phyloP scores from a whole-genome alignment of 2,888 invertebrate genomes.

The Tuta absoluta region DNA sequence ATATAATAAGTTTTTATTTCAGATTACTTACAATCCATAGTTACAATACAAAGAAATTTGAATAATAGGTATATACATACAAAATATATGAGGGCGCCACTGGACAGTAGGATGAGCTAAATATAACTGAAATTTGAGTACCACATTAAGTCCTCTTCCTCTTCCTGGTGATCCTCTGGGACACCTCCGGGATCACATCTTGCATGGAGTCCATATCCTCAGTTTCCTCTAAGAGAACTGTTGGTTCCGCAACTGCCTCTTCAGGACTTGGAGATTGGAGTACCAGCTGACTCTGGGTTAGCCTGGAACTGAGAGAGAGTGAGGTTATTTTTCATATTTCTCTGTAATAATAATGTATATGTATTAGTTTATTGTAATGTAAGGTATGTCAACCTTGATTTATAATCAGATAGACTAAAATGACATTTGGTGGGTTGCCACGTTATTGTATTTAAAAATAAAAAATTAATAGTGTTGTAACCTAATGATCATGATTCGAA shows the following conservation, averaged over 20 bases:
- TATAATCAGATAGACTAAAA: no score
- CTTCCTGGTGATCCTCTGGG: slow-evolving; percentile 56
- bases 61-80: no score
- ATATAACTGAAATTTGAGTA: slow-evolving; percentile 35
- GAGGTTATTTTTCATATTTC: not conserved
- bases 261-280: slow-evolving; percentile 33
- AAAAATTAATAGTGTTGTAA: no score
- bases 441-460: no score
- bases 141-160: slow-evolving; percentile 48
- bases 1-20: no score
- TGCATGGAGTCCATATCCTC: slow-evolving; percentile 48
- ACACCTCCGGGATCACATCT: slow-evolving; percentile 56
- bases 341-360: not conserved
- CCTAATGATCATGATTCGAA: no score
- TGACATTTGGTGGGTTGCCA: no score
- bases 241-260: slow-evolving; percentile 37
- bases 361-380: no score
- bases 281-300: slow-evolving; percentile 47
- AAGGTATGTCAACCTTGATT: no score
- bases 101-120: not conserved
- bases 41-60: no score
- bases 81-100: no score
- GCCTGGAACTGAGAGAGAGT: slow-evolving; percentile 48
- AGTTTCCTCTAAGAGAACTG: slow-evolving; percentile 30
- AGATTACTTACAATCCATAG: no score